Conservation (phyloP, 2,797 vertebrate species). For the Lagorchestes hirsutus region DNA sequence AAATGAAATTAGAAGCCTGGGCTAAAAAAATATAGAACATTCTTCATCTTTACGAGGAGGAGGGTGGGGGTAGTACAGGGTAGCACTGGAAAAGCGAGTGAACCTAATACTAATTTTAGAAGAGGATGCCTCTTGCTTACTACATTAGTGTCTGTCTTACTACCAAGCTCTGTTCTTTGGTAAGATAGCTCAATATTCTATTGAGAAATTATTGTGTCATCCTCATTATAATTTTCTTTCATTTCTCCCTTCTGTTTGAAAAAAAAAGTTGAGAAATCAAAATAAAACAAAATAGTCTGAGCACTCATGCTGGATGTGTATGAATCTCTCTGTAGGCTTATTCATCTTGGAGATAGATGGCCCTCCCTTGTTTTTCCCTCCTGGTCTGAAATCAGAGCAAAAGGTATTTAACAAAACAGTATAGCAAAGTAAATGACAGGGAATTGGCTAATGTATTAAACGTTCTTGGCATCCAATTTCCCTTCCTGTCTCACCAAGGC, state of each 20-base stretch:
- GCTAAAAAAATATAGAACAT: not conserved
- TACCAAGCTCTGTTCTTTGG: not conserved
- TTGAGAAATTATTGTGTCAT: not conserved
- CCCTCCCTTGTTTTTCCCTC: not conserved
- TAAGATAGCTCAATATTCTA: not conserved
- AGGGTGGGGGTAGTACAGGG: not conserved
- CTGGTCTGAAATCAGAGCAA: not conserved
- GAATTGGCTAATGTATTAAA: not conserved
- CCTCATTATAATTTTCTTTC: not conserved
- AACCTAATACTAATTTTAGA: not conserved
- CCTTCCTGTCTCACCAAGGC: not conserved
- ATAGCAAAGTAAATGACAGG: not conserved
- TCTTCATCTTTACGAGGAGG: not conserved
- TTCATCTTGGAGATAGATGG: not conserved
- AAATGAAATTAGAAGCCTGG: not conserved
- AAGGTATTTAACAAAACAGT: not conserved
- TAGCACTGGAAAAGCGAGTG: not conserved
- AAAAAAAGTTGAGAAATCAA: not conserved
- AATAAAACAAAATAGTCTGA: not conserved
- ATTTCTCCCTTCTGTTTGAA: not conserved
- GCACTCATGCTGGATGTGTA: not conserved
- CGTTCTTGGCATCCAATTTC: not conserved
- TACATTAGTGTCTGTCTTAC: not conserved
- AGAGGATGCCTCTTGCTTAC: too few species aligned
- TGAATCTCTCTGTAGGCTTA: not conserved